Evolutionary conservation across 2,113 vertebrate genomes (phyloP), one percentile per base, ranked within the genome.

Genomic region (Tychaedon coryphoeus): DNA sequence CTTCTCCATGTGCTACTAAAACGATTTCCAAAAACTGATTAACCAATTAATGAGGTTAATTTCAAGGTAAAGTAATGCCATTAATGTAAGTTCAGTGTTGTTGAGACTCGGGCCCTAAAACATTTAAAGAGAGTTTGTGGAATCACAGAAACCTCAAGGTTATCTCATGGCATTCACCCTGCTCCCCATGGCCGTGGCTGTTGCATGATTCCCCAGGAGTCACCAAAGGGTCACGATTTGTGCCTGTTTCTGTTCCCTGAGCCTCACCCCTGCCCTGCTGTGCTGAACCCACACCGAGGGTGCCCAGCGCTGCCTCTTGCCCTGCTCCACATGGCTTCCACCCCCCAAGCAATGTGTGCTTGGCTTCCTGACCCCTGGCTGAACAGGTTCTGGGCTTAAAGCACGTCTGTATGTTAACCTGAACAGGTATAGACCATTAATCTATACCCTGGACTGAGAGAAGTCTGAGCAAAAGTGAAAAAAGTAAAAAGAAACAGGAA

Each of bases 221-320:
- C 71, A 34, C 31, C 0, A 0, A 5, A 12, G 23, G 22, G 8
- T 65, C 9, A 28, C 40, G 31, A 45, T 61, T 0, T 4, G 33
- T 62, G 42, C 28, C 26, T 2, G 1, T 18, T 80, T 42, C 26
- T 7, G 1, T 26, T 34, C 33, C 25, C 16, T 8, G 42, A 64
- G 3, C 24, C 18, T 42, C 8, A 20, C 3, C 8, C 29, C 26
- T 73, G 20, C 25, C 0, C 0, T 4, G 7, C 33, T 58, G 24
- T 10, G 33, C 38, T 6, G 5, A 69, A 5, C 45, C 29, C 54
- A 22, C 9, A 2, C 45, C 0, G 0, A 57, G 38, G 10, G 5
- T 0, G 14, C 19, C 42, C 4, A 2, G 28, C 0, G 0, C 38
- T 23, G 31, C n/a, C 33, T 51, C 40, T 28, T n/a, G 34, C 43